phyloP scores from a whole-genome alignment of 2,888 invertebrate species.

The Philereme transversata region DNA sequence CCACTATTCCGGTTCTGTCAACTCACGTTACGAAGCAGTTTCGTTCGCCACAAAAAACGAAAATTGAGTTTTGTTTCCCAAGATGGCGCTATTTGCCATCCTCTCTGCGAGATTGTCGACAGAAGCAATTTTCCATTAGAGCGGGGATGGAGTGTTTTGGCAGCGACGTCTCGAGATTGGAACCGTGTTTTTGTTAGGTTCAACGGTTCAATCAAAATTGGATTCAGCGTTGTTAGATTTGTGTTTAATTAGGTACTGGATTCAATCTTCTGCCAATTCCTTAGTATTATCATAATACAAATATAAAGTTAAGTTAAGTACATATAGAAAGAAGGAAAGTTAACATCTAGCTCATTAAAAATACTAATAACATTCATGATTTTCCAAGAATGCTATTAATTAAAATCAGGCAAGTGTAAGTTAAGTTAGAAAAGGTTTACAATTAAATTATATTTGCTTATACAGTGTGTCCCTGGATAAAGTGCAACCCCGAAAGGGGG shows the following conservation, averaged over 20 bases:
- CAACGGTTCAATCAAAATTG: conserved; percentile 63
- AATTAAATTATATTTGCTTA: no score
- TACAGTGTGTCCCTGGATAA: no score
- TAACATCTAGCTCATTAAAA: no score
- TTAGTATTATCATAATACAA: no score
- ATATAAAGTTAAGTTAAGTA: no score
- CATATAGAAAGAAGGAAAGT: no score
- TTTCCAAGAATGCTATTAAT: no score
- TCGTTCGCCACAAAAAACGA: conserved; percentile 50
- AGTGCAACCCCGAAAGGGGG: no score
- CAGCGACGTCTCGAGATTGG: conserved; percentile 62
- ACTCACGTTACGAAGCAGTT: conserved; percentile 54
- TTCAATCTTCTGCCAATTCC: background rate
- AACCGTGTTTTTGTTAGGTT: conserved; percentile 59
- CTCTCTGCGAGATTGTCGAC: conserved; percentile 67
- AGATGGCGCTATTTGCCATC: conserved; percentile 64
- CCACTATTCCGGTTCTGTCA: conserved; percentile 21
- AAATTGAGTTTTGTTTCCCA: conserved; percentile 52
- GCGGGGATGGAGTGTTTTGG: conserved; percentile 52
- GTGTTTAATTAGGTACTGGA: conserved; percentile 22
- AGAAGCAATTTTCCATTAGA: conserved; percentile 69
- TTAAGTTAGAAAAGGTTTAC: no score
- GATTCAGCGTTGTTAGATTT: conserved; percentile 28
- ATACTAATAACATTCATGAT: no score
- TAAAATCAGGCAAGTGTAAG: no score